Conservation (phyloP, 2,888 invertebrate genomes). For the Eupithecia abbreviata region DNA sequence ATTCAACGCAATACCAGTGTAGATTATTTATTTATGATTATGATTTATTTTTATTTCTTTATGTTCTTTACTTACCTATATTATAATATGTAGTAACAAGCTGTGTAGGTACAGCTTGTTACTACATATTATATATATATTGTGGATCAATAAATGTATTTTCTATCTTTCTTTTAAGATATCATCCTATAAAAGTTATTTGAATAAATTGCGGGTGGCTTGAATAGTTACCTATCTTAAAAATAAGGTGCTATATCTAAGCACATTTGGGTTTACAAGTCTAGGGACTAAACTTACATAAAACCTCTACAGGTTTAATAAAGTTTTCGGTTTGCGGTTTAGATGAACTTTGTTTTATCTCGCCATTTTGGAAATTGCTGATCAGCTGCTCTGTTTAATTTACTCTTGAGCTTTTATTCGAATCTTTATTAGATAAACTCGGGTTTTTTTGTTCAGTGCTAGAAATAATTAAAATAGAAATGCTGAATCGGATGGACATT, state of each 20-base stretch:
- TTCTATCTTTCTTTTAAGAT: no score
- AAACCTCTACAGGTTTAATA: conserved; percentile 41
- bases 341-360: conserved; percentile 26
- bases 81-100: no score
- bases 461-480: neutral
- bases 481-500: neutral
- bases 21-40: no score
- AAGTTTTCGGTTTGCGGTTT: conserved; percentile 46
- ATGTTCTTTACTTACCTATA: no score
- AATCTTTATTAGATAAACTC: neutral
- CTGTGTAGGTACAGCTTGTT: no score
- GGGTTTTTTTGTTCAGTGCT: conserved; percentile 10
- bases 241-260: neutral
- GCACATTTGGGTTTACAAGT: neutral
- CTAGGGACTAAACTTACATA: neutral
- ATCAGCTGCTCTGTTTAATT: conserved; percentile 14
- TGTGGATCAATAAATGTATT: no score
- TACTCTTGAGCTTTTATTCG: conserved; percentile 16
- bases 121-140: no score
- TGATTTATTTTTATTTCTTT: no score
- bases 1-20: no score
- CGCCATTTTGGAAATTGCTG: conserved; percentile 1
- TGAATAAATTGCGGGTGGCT: neutral
- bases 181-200: no score
- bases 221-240: no score